phyloP scores from a whole-genome alignment of 1,140 invertebrate species.

The Cherax destructor region DNA sequence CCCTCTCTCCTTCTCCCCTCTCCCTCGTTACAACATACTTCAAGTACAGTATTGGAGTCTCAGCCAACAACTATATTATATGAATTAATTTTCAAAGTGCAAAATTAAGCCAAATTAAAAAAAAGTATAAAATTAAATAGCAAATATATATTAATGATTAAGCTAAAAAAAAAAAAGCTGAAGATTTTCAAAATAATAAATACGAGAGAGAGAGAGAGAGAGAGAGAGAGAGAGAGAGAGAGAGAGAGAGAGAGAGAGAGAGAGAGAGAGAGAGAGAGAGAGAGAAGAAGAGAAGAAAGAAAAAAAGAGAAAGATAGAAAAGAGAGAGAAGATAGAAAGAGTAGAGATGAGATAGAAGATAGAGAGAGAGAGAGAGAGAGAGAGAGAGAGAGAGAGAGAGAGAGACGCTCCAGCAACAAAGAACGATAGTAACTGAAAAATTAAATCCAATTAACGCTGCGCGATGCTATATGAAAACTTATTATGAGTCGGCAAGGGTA shows the following conservation, averaged over 20 bases:
- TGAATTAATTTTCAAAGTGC: no score
- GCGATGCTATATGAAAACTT: conserved; percentile 48
- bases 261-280: conserved; percentile 5
- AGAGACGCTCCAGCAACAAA: neutral
- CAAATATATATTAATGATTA: no score
- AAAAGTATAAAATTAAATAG: no score
- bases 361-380: conserved; percentile 18
- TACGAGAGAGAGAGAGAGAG: conserved; percentile 4
- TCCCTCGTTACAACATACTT: no score
- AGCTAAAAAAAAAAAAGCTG: no score
- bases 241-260: conserved; percentile 24
- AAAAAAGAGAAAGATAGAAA: neutral
- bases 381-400: neutral
- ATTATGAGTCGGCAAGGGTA: conserved; percentile 39
- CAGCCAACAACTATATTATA: no score
- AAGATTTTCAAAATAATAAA: neutral
- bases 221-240: conserved; percentile 38
- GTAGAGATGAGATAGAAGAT: conserved; percentile 19
- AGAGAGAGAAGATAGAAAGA: neutral
- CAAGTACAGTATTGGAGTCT: no score
- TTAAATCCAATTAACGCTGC: conserved; percentile 46
- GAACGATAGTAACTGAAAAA: conserved; percentile 27
- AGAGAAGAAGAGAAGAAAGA: conserved; percentile 15
- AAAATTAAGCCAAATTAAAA: no score
- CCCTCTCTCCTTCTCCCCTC: neutral